phyloP scores from a whole-genome alignment of 1,140 invertebrate genomes.

The Drosophila jambulina region DNA sequence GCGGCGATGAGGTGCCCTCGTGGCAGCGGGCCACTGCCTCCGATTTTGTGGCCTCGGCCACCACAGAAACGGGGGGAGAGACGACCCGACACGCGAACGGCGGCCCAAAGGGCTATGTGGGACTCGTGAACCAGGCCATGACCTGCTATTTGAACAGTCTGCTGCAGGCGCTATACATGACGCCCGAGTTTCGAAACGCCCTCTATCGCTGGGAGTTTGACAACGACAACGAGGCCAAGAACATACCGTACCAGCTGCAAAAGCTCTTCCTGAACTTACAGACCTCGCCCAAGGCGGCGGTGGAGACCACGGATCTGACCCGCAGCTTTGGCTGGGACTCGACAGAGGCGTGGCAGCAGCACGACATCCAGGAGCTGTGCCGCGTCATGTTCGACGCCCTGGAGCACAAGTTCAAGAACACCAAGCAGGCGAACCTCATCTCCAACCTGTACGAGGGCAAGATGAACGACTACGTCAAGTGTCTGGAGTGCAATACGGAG shows the following conservation, averaged over 20 bases:
- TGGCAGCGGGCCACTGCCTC: slow-evolving; percentile 44
- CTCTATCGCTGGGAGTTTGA: slow-evolving; percentile 95
- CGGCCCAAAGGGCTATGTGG: slow-evolving; percentile 89
- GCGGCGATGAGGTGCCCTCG: slow-evolving; percentile 46
- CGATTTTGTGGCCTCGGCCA: slow-evolving; percentile 51
- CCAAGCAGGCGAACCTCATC: slow-evolving; percentile 93
- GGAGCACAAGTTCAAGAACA: slow-evolving; percentile 94
- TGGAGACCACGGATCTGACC: slow-evolving; percentile 95
- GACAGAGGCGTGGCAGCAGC: slow-evolving; percentile 96
- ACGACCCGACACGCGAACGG: slow-evolving; percentile 24
- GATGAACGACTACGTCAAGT: slow-evolving; percentile 97
- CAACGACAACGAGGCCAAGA: slow-evolving; percentile 89
- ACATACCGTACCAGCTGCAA: slow-evolving; percentile 95
- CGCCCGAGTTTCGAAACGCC: slow-evolving; percentile 97
- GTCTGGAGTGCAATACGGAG: slow-evolving; percentile 94
- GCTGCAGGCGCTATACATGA: slow-evolving; percentile 96
- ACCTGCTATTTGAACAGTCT: slow-evolving; percentile 97
- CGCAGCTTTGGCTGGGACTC: slow-evolving; percentile 96
- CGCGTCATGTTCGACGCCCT: slow-evolving; percentile 97
- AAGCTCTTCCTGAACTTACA: slow-evolving; percentile 95
- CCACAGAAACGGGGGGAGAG: slow-evolving; percentile 49
- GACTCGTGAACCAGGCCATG: slow-evolving; percentile 97
- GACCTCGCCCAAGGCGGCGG: slow-evolving; percentile 90
- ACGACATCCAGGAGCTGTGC: slow-evolving; percentile 96
- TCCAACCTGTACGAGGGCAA: slow-evolving; percentile 91